These are phyloP conservation scores for Alviniconcha strummeri DNA, from an alignment of 2,888 invertebrate species.

Conservation along the genomic window DNA sequence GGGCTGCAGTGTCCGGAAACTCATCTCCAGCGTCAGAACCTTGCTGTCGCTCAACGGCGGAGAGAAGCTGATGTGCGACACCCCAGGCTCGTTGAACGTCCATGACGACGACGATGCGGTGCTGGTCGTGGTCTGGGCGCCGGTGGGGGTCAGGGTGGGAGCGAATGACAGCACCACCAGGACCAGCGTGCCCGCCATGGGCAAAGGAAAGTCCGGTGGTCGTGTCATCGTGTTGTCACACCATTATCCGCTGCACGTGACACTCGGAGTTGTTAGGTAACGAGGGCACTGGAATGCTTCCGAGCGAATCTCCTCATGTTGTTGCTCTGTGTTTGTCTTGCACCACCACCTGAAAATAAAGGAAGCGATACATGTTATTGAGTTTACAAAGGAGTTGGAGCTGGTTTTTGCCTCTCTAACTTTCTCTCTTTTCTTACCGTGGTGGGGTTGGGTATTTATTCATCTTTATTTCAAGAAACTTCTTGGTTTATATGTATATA, in stretches of 20 bases:
- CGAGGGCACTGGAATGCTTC: neutral
- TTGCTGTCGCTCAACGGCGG: conserved; percentile 49
- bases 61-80: conserved; percentile 50
- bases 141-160: neutral
- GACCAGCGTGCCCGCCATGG: neutral
- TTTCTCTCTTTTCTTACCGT: neutral
- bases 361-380: neutral
- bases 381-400: neutral
- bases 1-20: conserved; percentile 55
- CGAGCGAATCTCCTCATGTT: neutral
- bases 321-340: neutral
- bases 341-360: conserved; percentile 7
- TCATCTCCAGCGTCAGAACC: conserved; percentile 52
- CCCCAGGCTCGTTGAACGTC: conserved; percentile 55
- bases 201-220: neutral
- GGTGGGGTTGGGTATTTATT: neutral
- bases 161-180: neutral
- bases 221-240: neutral
- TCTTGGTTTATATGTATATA: neutral
- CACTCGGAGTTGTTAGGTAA: neutral
- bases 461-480: neutral
- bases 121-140: neutral
- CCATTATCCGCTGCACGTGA: neutral
- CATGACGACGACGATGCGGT: conserved; percentile 33
- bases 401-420: too few species aligned